Percentiles rank a stretch among this genome's conserved stretches.
phyloP scores from a whole-genome alignment of 2,888 invertebrate species.

The Lagria hirta region DNA sequence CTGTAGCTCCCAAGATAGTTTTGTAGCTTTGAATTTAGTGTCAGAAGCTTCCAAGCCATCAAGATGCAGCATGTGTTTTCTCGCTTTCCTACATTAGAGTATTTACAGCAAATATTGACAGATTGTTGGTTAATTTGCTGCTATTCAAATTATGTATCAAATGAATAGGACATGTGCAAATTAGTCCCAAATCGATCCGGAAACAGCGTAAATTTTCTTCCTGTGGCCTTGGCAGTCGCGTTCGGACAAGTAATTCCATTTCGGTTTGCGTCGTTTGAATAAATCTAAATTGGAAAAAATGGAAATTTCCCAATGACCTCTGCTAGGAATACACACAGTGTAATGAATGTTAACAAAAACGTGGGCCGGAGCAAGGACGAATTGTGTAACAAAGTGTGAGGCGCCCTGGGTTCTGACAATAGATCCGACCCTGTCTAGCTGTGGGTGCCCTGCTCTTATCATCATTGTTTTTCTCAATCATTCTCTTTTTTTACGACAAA shows the following conservation, averaged over 20 bases:
- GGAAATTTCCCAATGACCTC: slow-evolving; percentile 26
- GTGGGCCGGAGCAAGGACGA: slow-evolving; percentile 29
- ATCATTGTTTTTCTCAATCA: background rate
- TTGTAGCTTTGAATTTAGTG: no score
- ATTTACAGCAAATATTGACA: no score
- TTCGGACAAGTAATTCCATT: slow-evolving; percentile 1
- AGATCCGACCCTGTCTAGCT: slow-evolving; percentile 4
- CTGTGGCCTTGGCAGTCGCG: slow-evolving; percentile 14
- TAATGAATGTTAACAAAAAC: slow-evolving; percentile 31
- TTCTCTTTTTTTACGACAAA: slow-evolving; percentile 3
- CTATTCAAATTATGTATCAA: no score
- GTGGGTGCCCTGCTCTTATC: slow-evolving; percentile 2
- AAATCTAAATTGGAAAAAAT: slow-evolving; percentile 28
- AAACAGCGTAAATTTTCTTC: slow-evolving; percentile 7
- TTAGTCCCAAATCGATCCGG: slow-evolving; percentile 16
- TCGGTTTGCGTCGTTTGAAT: slow-evolving; percentile 5
- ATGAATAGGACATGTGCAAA: slow-evolving; percentile 22
- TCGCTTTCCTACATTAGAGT: no score
- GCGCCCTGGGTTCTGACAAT: slow-evolving; percentile 24
- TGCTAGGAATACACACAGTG: slow-evolving; percentile 15
- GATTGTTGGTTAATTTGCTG: no score
- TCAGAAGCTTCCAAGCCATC: no score
- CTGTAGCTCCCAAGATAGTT: no score
- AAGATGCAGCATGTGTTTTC: no score
- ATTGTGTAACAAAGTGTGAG: slow-evolving; percentile 29